phyloP scores from a whole-genome alignment of 2,113 vertebrate species.

The Ardeotis arabs region DNA sequence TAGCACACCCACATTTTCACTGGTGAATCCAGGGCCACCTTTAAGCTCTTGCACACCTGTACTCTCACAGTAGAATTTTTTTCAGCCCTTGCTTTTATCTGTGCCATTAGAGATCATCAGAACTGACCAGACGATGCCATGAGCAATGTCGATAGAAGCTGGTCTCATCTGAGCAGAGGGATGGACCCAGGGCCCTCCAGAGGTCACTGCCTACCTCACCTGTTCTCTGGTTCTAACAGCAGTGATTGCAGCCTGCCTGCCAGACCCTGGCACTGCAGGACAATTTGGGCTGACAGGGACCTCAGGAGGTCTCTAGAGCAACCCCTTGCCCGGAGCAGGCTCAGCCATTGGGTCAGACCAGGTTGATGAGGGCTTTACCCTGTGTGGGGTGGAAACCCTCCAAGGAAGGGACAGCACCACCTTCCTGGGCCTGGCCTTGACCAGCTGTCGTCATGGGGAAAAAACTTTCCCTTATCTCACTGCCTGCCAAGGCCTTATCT shows the following conservation, averaged over 20 bases:
- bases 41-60: neutral
- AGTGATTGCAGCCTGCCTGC: neutral
- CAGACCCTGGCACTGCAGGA: accelerated
- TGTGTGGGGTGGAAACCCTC: accelerated
- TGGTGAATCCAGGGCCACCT: neutral
- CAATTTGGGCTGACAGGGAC: accelerated
- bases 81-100: neutral
- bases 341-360: neutral
- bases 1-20: neutral
- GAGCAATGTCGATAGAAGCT: accelerated
- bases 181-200: neutral
- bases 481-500: neutral
- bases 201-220: neutral
- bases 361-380: neutral
- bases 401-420: neutral
- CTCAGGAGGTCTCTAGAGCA: neutral
- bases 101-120: neutral
- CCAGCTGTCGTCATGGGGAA: accelerated
- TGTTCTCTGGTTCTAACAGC: neutral
- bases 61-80: neutral
- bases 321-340: neutral
- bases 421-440: neutral
- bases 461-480: neutral
- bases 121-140: neutral
- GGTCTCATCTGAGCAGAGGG: accelerated